A percentile compares a stretch with the other conserved stretches of the same genome.
These are phyloP conservation scores for Tenthredo notha DNA, from an alignment of 2,888 invertebrate species.

Conservation along the genomic window DNA sequence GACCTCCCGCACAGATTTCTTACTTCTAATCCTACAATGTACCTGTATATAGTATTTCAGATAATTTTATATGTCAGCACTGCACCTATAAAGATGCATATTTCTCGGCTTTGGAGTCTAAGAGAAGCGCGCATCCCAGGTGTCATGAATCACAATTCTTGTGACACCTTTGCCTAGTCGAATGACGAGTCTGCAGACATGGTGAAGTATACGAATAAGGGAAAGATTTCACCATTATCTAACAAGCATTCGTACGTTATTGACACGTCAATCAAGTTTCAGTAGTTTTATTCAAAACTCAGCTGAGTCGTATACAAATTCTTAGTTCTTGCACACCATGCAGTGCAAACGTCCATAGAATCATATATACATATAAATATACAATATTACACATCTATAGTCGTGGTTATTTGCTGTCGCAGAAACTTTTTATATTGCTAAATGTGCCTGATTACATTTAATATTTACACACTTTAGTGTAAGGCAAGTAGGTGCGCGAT, in stretches of 20 bases:
- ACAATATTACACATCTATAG: not conserved
- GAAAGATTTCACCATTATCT: conserved; percentile 39
- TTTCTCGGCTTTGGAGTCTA: not conserved
- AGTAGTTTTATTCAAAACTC: not conserved
- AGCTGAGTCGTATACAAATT: not conserved
- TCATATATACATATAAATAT: not conserved
- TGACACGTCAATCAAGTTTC: conserved; percentile 48
- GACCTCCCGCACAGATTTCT: conserved; percentile 71
- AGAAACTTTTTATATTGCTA: not conserved
- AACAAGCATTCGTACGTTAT: conserved; percentile 13
- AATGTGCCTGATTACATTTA: conserved; percentile 19
- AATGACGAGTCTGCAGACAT: not conserved
- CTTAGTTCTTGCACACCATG: not conserved
- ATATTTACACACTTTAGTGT: conserved; percentile 40
- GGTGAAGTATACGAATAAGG: conserved; percentile 1
- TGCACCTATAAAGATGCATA: not conserved
- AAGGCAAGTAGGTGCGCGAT: conserved; percentile 19
- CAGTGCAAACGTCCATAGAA: not conserved
- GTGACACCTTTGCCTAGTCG: conserved; percentile 15
- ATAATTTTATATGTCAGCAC: not conserved
- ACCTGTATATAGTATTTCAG: not conserved
- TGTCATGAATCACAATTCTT: conserved; percentile 46
- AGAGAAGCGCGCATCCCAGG: not conserved
- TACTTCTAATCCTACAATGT: not conserved
- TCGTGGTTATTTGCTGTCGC: not conserved